phyloP scores from a whole-genome alignment of 2,797 vertebrate species.

The Acanthornis magna region DNA sequence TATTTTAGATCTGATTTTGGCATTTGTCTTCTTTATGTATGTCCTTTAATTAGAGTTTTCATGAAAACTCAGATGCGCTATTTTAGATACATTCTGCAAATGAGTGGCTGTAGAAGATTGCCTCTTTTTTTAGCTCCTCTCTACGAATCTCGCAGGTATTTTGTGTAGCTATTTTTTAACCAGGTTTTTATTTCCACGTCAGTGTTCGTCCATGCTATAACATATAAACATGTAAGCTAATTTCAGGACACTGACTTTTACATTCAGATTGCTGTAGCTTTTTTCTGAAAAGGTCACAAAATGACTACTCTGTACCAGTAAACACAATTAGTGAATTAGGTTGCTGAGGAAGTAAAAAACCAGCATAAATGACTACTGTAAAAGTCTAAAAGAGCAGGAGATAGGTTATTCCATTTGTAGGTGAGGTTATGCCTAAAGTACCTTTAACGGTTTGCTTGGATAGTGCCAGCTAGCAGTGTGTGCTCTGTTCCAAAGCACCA shows the following conservation, averaged over 20 bases:
- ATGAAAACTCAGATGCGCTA: not conserved
- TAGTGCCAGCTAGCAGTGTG: not conserved
- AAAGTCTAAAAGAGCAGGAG: not conserved
- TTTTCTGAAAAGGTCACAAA: constrained; percentile 19
- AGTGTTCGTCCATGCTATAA: not conserved
- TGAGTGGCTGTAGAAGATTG: not conserved
- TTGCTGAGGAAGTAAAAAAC: not conserved
- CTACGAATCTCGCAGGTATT: not conserved
- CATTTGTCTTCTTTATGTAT: not conserved
- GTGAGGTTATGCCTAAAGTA: not conserved
- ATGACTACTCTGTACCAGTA: not conserved
- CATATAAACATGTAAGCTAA: not conserved
- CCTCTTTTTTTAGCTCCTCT: not conserved
- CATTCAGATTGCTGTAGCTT: not conserved
- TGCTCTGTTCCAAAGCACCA: not conserved
- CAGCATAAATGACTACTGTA: not conserved
- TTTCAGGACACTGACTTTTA: constrained; percentile 5
- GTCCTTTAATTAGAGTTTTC: not conserved
- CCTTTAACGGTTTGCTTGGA: not conserved
- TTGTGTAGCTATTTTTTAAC: not conserved
- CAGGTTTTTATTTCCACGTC: not conserved
- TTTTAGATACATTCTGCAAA: not conserved
- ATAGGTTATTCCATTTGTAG: not conserved
- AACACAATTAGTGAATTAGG: not conserved
- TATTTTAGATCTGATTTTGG: not conserved